A percentile compares a stretch with the other conserved stretches of the same genome.
Conservation (phyloP, 2,797 vertebrate species). For the Hoplostethus mediterraneus region DNA sequence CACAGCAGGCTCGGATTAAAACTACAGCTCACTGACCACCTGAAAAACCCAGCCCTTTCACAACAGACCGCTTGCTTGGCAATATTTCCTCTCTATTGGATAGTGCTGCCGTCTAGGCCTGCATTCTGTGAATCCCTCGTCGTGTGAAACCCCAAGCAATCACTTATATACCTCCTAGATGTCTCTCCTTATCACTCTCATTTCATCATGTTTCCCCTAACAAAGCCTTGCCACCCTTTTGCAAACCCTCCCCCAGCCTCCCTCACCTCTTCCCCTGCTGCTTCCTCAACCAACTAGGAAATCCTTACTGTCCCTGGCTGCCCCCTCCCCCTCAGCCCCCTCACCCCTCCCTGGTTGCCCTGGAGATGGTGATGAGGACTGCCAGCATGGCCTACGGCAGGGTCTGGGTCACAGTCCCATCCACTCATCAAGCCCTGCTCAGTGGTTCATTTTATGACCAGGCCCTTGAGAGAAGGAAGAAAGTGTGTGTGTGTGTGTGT, state of each 20-base stretch:
- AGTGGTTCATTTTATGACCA: slow-evolving; percentile 45
- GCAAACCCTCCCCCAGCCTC: not conserved
- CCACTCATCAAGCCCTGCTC: slow-evolving; percentile 43
- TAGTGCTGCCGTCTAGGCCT: slow-evolving; percentile 25
- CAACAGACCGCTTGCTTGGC: slow-evolving; percentile 54
- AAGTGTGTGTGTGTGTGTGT: slow-evolving; percentile 13
- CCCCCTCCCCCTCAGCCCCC: slow-evolving; percentile 36
- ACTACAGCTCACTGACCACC: slow-evolving; percentile 23
- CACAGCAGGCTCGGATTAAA: slow-evolving; percentile 23
- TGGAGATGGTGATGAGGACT: slow-evolving; percentile 57
- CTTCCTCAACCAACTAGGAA: slow-evolving; percentile 23
- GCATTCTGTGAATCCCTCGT: not conserved
- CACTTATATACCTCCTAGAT: not conserved
- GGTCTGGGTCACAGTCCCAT: slow-evolving; percentile 56
- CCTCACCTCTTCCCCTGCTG: slow-evolving; percentile 1
- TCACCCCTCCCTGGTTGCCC: slow-evolving; percentile 55
- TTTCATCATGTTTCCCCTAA: slow-evolving; percentile 1
- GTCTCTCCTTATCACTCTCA: slow-evolving; percentile 1
- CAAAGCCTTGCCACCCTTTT: slow-evolving; percentile 5
- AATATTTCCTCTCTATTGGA: slow-evolving; percentile 31
- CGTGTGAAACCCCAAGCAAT: slow-evolving; percentile 17
- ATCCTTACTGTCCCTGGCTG: slow-evolving; percentile 40
- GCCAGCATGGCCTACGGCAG: slow-evolving; percentile 51
- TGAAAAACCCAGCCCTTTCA: slow-evolving; percentile 46
- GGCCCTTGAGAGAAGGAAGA: slow-evolving; percentile 37